A percentile compares a stretch with the other conserved stretches of the same genome.
Evolutionary conservation across 1,140 invertebrate genomes (phyloP).

Genomic region (Mylabris phalerata): DNA sequence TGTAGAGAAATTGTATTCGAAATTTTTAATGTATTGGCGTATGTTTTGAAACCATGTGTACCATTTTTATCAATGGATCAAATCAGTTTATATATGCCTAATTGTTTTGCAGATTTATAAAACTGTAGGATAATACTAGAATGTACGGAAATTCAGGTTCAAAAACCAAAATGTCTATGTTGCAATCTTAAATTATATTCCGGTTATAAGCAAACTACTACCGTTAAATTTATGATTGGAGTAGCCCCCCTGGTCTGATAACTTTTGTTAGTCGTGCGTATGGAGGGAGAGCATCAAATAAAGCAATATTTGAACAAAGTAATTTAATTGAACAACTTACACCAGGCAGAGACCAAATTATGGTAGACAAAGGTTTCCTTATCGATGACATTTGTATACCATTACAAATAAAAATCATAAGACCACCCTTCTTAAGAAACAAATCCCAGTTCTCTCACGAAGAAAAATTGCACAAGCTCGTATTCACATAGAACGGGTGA

Average conservation of each 20-base stretch:
- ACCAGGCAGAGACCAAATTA: conserved; percentile 4
- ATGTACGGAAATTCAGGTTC: conserved; percentile 9
- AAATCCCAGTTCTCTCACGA: conserved; percentile 16
- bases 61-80: not conserved
- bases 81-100: conserved; percentile 7
- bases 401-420: conserved; percentile 13
- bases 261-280: conserved; percentile 27
- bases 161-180: not conserved
- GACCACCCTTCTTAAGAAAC: conserved; percentile 20
- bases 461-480: conserved; percentile 27
- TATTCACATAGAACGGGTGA: conserved; percentile 15
- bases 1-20: no score
- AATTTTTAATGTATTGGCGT: no score
- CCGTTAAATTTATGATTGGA: conserved; percentile 32
- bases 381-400: conserved; percentile 17
- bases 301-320: not conserved
- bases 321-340: not conserved
- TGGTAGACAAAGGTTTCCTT: conserved; percentile 21
- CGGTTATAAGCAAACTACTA: conserved; percentile 17
- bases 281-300: conserved; percentile 31
- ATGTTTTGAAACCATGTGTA: no score
- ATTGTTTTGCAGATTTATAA: conserved; percentile 9
- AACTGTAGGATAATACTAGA: conserved; percentile 10
- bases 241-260: conserved; percentile 30
- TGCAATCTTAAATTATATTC: conserved; percentile 7